These are phyloP conservation scores for Ascidia mentula DNA, from an alignment of 23 tunicate genomes.

Conservation along the genomic window DNA sequence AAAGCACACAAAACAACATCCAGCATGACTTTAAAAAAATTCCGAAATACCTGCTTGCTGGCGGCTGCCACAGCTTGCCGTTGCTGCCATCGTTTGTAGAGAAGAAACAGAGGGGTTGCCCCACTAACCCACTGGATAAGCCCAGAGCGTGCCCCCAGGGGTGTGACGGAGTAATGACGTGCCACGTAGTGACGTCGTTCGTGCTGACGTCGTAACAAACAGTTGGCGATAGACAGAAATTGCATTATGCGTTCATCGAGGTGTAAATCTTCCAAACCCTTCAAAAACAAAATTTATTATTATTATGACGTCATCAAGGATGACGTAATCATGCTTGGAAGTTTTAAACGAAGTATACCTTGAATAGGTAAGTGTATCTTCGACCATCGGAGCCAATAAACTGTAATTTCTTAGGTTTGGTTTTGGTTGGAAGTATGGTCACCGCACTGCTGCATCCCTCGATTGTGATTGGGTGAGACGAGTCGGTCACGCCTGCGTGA, in stretches of 20 bases:
- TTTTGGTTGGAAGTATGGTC: constrained; percentile 95
- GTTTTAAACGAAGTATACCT: no score
- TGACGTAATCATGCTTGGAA: no score
- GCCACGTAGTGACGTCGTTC: constrained; percentile 75
- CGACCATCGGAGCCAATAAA: constrained; percentile 94
- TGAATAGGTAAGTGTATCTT: constrained; percentile 92
- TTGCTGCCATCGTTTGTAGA: constrained; percentile 99
- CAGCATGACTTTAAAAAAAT: no score
- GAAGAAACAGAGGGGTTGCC: constrained; percentile 87
- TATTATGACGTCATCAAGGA: not conserved
- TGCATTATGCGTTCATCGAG: constrained; percentile 99
- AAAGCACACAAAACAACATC: not conserved
- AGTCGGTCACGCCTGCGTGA: constrained; percentile 67
- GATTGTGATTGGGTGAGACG: constrained; percentile 49
- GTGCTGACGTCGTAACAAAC: constrained; percentile 79
- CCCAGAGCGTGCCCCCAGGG: constrained; percentile 97
- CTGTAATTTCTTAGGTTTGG: constrained; percentile 97
- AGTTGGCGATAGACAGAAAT: constrained; percentile 85
- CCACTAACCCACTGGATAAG: constrained; percentile 99
- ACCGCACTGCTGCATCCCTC: constrained; percentile 92
- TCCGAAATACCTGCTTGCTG: constrained; percentile 32
- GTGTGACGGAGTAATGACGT: constrained; percentile 97
- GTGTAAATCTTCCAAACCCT: constrained; percentile 99
- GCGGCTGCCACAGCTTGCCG: constrained; percentile 63
- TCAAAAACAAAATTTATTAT: no score